phyloP scores from a whole-genome alignment of 2,113 vertebrate genomes.

The Monopterus albus region DNA sequence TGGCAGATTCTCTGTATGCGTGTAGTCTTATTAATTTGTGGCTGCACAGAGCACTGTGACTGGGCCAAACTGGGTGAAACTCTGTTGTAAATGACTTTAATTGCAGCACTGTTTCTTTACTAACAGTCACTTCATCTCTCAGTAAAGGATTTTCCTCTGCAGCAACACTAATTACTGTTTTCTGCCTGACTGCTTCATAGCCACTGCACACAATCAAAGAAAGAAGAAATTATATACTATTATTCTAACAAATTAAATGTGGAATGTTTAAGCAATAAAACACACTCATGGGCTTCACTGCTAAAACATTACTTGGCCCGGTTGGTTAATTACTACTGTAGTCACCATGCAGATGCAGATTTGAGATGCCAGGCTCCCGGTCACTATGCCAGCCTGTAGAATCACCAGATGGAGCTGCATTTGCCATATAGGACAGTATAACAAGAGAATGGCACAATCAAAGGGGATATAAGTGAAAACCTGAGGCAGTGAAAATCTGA shows the following conservation, averaged over 20 bases:
- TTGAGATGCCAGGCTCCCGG: too few relatives aligned
- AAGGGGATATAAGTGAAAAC: too few relatives aligned
- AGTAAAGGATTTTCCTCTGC: background rate
- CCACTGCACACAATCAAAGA: background rate
- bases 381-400: too few relatives aligned
- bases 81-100: constrained; percentile 23
- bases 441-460: too few relatives aligned
- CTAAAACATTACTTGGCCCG: background rate
- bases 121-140: background rate
- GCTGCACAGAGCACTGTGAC: too few relatives aligned
- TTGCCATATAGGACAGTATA: too few relatives aligned
- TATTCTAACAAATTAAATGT: background rate
- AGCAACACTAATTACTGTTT: too few relatives aligned
- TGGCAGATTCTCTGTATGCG: constrained; percentile 23
- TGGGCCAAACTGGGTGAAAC: constrained; percentile 6
- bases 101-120: background rate
- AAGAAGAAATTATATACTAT: background rate
- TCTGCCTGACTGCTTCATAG: background rate
- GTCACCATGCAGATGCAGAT: too few relatives aligned
- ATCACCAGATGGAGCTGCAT: too few relatives aligned
- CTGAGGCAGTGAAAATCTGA: too few relatives aligned
- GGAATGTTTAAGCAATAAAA: background rate
- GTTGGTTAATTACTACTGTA: too few relatives aligned
- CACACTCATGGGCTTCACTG: background rate
- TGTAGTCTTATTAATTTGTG: constrained; percentile 29